These are phyloP conservation scores for Copsychus sechellarum DNA, from an alignment of 2,113 vertebrate species.

Conservation along the genomic window DNA sequence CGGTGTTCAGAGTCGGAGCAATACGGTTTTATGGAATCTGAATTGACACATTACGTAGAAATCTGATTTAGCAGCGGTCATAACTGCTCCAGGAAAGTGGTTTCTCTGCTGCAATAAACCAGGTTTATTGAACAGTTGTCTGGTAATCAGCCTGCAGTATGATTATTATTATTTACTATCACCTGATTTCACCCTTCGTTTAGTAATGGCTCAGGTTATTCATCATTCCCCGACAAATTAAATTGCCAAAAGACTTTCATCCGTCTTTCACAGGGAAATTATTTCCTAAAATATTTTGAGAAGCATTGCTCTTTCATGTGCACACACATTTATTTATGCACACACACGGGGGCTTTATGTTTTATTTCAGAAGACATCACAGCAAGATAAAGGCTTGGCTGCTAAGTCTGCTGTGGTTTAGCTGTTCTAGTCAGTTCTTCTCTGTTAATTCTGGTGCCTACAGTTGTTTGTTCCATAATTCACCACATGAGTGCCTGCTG, in stretches of 20 bases:
- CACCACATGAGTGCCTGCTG: not conserved
- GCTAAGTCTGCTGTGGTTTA: not conserved
- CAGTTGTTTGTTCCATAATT: constrained; percentile 21
- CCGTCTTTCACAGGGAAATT: not conserved
- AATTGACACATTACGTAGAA: constrained; percentile 27
- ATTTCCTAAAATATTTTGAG: not conserved
- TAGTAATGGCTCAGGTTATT: not conserved
- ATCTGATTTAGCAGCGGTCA: not conserved
- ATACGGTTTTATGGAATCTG: constrained; percentile 20
- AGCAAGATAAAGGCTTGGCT: not conserved
- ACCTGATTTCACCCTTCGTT: constrained; percentile 29
- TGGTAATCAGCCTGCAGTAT: constrained; percentile 37
- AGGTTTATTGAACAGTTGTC: constrained; percentile 51
- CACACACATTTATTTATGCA: not conserved
- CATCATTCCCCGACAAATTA: not conserved
- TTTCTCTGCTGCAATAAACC: constrained; percentile 53
- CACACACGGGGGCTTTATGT: not conserved
- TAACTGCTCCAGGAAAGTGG: constrained; percentile 34
- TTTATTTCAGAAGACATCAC: not conserved
- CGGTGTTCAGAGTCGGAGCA: not conserved
- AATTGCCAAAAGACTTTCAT: constrained; percentile 18
- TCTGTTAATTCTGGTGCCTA: not conserved
- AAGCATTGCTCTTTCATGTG: not conserved
- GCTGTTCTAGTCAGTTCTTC: not conserved
- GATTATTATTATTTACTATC: constrained; percentile 50